Evolutionary conservation across 1,140 invertebrate genomes (phyloP), one percentile per base, ranked within the genome.

Genomic region (Drosophila lini): DNA sequence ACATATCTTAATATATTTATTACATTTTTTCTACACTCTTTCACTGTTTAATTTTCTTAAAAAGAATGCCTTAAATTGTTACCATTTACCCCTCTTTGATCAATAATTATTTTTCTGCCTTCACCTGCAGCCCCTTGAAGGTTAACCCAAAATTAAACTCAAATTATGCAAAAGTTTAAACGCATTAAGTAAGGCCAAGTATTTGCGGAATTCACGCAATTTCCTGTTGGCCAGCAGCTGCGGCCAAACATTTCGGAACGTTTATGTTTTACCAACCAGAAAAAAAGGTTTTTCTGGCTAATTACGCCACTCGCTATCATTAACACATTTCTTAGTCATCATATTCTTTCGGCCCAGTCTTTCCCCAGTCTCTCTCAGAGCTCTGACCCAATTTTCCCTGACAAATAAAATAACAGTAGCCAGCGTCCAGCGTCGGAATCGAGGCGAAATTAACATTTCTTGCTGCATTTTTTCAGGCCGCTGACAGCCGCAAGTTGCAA

Each of bases 311-410:
- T 84, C 60, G 57, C 68, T 78, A 84, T 69, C 81, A 81, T 84
- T 84, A 85, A 84, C 74, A 84, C 81, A 84, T 84, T 84, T 85
- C 67, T 74, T 68, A 68, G 81, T 83, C 81, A 83, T 84, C 76
- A 65, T 80, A 70, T 83, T 83, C 76, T 81, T 60, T 36, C 11
- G 32, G 36, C 48, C 45, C 50, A 50, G 41, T 70, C 64, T 34
- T 48, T 44, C 31, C 68, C 53, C 34, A 13, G 48, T 55, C 36
- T 25, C 15, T 6, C 48, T 19, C 50, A 5, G 16, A 7, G 50
- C 32, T 15, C 10, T 84, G 81, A 81, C 78, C 81, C 81, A 81
- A 78, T 85, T 84, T 74, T 52, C 42, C 9, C 28, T 60, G 52
- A 63, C 70, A 74, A 73, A 59, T 63, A 68, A 79, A 68, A 73